phyloP scores from a whole-genome alignment of 2,797 vertebrate species.

The Tenualosa thibaudeaui region DNA sequence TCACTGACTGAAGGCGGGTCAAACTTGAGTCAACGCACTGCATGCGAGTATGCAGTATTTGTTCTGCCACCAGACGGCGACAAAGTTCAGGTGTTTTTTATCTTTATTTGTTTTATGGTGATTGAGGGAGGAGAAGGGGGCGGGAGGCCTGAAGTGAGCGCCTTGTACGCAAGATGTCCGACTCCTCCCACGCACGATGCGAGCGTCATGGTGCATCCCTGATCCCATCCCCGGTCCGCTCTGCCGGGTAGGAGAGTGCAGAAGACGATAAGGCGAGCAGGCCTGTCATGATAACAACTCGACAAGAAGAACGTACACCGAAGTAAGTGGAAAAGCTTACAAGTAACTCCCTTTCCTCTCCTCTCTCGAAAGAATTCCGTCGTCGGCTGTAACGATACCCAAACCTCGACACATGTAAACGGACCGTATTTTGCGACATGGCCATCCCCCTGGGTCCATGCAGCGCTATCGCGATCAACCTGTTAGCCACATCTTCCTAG shows the following conservation, averaged over 20 bases:
- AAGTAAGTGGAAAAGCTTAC: conserved; percentile 11
- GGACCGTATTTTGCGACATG: background rate
- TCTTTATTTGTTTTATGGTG: background rate
- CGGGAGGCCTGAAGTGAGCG: background rate
- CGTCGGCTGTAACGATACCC: background rate
- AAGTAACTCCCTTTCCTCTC: background rate
- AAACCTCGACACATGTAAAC: background rate
- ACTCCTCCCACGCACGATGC: conserved; percentile 15
- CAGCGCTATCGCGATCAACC: conserved; percentile 1
- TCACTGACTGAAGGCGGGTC: too few relatives aligned
- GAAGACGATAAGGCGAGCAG: background rate
- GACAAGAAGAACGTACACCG: background rate
- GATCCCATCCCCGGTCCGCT: background rate
- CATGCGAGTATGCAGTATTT: too few relatives aligned
- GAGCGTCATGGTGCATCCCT: background rate
- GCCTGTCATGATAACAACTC: background rate
- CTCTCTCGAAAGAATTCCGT: background rate
- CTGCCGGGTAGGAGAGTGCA: background rate
- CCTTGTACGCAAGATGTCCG: background rate
- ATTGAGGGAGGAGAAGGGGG: background rate
- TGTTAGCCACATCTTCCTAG: background rate
- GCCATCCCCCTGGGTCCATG: background rate
- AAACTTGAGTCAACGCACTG: too few relatives aligned
- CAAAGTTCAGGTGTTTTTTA: background rate
- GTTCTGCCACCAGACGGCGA: background rate